These are phyloP conservation scores for Isotomurus palustris DNA, from an alignment of 2,888 invertebrate species.

Conservation along the genomic window DNA sequence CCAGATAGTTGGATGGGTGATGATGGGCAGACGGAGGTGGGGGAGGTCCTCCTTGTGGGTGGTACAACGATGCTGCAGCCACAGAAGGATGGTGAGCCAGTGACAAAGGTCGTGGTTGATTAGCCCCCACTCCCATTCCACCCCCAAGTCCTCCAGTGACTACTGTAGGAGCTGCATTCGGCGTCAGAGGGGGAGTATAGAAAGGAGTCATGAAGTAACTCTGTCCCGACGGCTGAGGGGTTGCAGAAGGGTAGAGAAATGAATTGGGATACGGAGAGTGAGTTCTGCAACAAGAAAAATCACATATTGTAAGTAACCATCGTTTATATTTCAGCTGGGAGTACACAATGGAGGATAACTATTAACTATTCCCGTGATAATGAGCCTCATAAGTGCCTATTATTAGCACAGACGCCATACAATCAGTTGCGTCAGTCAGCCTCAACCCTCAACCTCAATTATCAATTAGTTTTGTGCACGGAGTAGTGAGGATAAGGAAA, in stretches of 20 bases:
- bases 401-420: no score
- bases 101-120: slow-evolving; percentile 31
- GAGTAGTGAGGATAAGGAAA: no score
- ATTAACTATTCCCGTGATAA: no score
- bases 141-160: slow-evolving; percentile 20
- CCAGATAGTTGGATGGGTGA: slow-evolving; percentile 37
- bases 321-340: no score
- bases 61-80: slow-evolving; percentile 37
- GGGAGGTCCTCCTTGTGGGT: slow-evolving; percentile 16
- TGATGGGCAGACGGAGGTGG: slow-evolving; percentile 31
- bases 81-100: slow-evolving; percentile 25
- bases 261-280: slow-evolving; percentile 43
- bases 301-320: no score
- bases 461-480: no score
- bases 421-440: no score
- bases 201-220: slow-evolving; percentile 45
- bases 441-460: no score
- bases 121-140: slow-evolving; percentile 17
- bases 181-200: slow-evolving; percentile 44
- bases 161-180: slow-evolving; percentile 24
- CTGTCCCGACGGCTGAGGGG: slow-evolving; percentile 34
- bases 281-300: slow-evolving; percentile 31
- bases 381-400: no score
- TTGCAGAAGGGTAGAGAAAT: slow-evolving; percentile 39
- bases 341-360: no score